phyloP scores from a whole-genome alignment of 2,888 invertebrate genomes.

The Xestobium rufovillosum region DNA sequence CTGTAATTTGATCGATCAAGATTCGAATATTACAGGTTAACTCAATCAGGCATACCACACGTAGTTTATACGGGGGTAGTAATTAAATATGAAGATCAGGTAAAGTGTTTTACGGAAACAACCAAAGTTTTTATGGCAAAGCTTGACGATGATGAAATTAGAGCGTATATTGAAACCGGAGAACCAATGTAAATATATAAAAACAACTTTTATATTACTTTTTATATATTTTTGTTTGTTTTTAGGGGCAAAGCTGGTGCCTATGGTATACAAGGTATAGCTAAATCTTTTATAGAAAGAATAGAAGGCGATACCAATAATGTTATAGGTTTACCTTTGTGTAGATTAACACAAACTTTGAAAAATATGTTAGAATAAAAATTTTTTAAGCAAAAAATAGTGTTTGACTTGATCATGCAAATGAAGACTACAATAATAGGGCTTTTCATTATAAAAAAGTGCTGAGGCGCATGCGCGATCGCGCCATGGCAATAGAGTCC shows the following conservation, averaged over 20 bases:
- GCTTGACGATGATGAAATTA: slow-evolving; percentile 65
- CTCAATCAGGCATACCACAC: slow-evolving; percentile 60
- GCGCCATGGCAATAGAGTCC: too few species aligned
- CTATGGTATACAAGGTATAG: slow-evolving; percentile 64
- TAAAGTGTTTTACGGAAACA: slow-evolving; percentile 68
- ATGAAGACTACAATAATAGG: too few species aligned
- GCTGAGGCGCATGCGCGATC: too few species aligned
- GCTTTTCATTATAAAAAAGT: too few species aligned
- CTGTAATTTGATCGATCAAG: neutral
- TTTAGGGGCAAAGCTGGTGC: slow-evolving; percentile 56
- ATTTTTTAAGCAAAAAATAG: too few species aligned
- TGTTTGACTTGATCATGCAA: too few species aligned
- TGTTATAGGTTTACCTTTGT: slow-evolving; percentile 62
- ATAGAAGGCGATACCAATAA: slow-evolving; percentile 62
- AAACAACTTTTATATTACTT: neutral
- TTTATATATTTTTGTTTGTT: neutral
- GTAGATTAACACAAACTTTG: slow-evolving; percentile 36
- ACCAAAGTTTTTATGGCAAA: slow-evolving; percentile 78
- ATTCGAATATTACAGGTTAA: slow-evolving; percentile 51
- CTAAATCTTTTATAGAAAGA: slow-evolving; percentile 54
- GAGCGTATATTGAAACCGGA: slow-evolving; percentile 76
- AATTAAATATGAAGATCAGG: slow-evolving; percentile 53
- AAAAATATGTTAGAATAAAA: slow-evolving; percentile 29
- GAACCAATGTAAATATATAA: slow-evolving; percentile 73
- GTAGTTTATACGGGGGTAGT: slow-evolving; percentile 83